Evolutionary conservation across 2,113 vertebrate species (phyloP).

Genomic region (Diglossa brunneiventris): DNA sequence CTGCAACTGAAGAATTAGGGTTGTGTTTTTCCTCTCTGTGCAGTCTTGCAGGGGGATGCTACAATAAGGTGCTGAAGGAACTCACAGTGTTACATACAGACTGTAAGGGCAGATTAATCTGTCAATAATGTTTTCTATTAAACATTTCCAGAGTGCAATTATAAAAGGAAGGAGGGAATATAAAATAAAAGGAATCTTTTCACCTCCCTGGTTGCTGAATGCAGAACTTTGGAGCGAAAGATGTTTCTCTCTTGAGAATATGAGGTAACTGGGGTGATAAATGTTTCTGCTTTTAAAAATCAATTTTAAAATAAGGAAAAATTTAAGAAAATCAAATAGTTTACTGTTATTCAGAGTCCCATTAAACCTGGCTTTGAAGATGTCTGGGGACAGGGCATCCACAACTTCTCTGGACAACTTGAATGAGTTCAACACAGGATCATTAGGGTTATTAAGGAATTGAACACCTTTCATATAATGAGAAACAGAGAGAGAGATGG

Average conservation of each 20-base stretch:
- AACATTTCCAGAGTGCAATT: not conserved
- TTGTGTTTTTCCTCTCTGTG: not conserved
- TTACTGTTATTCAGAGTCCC: not conserved
- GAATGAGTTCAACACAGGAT: not conserved
- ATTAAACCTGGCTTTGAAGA: not conserved
- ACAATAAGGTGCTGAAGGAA: not conserved
- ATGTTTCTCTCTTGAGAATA: not conserved
- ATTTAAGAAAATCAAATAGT: not conserved
- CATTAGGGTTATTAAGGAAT: not conserved
- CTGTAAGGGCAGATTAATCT: not conserved
- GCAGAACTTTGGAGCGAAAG: not conserved
- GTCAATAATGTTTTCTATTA: conserved; percentile 8
- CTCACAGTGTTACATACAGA: not conserved
- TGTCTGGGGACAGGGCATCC: not conserved
- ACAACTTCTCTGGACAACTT: not conserved
- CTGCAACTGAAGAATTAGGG: not conserved
- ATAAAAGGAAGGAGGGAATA: not conserved
- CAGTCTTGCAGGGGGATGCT: not conserved
- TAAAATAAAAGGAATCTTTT: not conserved
- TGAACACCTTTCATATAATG: not conserved
- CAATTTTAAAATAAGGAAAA: not conserved
- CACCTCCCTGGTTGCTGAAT: not conserved
- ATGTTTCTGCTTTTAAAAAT: not conserved
- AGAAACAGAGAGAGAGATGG: not conserved
- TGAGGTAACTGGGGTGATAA: not conserved